A percentile compares a stretch with the other conserved stretches of the same genome.
phyloP scores from a whole-genome alignment of 1,140 invertebrate genomes.

The Drosophila erecta region DNA sequence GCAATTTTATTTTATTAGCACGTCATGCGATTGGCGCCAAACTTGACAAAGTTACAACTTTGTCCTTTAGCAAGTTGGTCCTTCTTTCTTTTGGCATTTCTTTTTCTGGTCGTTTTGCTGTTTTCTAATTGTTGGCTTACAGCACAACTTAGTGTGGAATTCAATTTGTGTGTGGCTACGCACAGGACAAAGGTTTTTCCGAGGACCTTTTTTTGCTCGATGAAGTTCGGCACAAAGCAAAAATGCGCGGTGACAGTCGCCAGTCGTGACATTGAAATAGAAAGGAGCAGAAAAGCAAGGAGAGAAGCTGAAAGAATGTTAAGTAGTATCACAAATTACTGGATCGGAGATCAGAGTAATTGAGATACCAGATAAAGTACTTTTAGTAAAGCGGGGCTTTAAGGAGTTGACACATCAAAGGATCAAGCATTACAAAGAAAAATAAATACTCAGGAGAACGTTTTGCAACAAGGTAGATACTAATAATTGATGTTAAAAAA shows the following conservation, averaged over 20 bases:
- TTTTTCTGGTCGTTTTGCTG: slow-evolving; percentile 72
- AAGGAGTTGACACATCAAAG: too few relatives aligned
- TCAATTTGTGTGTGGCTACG: slow-evolving; percentile 65
- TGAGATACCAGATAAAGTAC: slow-evolving; percentile 2
- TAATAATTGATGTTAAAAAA: too few relatives aligned
- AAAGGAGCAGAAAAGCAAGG: slow-evolving; percentile 27
- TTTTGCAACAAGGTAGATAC: too few relatives aligned
- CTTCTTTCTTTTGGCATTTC: slow-evolving; percentile 22
- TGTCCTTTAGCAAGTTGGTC: slow-evolving; percentile 48
- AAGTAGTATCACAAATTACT: slow-evolving; percentile 34
- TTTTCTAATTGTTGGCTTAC: slow-evolving; percentile 83
- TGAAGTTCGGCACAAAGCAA: slow-evolving; percentile 76
- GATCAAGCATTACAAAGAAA: too few relatives aligned
- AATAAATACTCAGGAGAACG: too few relatives aligned
- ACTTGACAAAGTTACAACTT: slow-evolving; percentile 81
- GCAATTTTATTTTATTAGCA: slow-evolving; percentile 81
- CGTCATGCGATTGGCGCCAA: slow-evolving; percentile 81
- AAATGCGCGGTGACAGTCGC: slow-evolving; percentile 78
- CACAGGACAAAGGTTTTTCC: slow-evolving; percentile 17
- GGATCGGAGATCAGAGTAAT: slow-evolving; percentile 12
- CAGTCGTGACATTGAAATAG: slow-evolving; percentile 67
- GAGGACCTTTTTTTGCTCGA: slow-evolving; percentile 27
- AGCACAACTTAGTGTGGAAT: slow-evolving; percentile 76
- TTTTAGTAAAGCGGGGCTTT: background rate
- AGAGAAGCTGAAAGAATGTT: slow-evolving; percentile 21